phyloP scores from a whole-genome alignment of 2,888 invertebrate genomes.

The Mythimna impura region DNA sequence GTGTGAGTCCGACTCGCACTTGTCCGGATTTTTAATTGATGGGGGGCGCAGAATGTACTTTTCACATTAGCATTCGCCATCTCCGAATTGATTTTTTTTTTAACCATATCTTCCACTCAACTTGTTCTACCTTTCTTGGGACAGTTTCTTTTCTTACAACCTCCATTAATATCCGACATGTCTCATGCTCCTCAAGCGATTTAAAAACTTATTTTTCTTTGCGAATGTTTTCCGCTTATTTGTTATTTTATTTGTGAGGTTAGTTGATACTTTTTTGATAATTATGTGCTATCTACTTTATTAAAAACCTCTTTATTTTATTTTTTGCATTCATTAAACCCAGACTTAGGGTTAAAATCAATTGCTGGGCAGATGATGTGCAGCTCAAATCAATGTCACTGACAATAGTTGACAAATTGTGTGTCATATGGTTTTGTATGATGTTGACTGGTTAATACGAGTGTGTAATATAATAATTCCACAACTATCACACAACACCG shows the following conservation, averaged over 20 bases:
- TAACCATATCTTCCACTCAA: neutral
- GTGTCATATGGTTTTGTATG: neutral
- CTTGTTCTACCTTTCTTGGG: neutral
- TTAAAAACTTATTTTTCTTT: neutral
- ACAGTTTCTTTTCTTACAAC: neutral
- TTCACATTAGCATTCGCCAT: neutral
- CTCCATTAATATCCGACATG: neutral
- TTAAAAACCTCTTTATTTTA: neutral
- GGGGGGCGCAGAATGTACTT: neutral
- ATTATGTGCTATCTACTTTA: neutral
- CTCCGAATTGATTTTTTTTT: neutral
- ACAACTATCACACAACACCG: too few species aligned
- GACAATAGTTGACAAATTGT: neutral
- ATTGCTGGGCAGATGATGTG: neutral
- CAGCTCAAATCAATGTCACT: neutral
- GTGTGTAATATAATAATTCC: neutral
- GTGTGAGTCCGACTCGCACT: too few species aligned
- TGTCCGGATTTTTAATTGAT: neutral
- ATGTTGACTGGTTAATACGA: neutral
- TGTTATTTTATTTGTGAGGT: neutral
- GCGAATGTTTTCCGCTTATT: constrained; percentile 2
- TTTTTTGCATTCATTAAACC: neutral
- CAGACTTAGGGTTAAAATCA: neutral
- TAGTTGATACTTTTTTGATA: constrained; percentile 4
- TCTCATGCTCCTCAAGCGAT: neutral